These are phyloP conservation scores for Bombus sylvicola DNA, from an alignment of 1,140 invertebrate species.

Conservation along the genomic window DNA sequence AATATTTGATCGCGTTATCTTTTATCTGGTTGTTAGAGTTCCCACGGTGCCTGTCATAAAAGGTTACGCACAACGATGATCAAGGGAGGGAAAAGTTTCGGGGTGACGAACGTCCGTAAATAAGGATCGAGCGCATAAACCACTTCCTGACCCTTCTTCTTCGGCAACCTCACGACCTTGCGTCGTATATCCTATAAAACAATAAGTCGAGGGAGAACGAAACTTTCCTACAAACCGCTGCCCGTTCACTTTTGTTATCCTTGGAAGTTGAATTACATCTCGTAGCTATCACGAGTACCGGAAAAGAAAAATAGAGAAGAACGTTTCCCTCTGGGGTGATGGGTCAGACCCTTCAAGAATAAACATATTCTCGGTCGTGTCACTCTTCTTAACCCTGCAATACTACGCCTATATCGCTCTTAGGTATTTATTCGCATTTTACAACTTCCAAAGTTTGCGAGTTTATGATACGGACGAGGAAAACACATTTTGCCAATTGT, in stretches of 20 bases:
- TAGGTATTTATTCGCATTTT: too few species aligned
- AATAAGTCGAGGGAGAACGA: not conserved
- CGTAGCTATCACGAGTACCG: not conserved
- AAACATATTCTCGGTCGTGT: not conserved
- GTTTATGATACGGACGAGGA: too few species aligned
- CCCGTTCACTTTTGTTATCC: not conserved
- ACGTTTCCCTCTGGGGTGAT: not conserved
- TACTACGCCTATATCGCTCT: too few species aligned
- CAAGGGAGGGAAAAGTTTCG: not conserved
- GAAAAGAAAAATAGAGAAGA: not conserved
- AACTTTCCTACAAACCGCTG: not conserved
- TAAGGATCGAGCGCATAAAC: not conserved
- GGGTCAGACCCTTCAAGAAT: not conserved
- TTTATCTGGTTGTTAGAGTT: not conserved
- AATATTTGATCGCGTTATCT: not conserved
- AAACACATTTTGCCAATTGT: too few species aligned
- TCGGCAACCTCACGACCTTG: not conserved
- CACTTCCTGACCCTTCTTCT: not conserved
- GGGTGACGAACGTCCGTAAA: not conserved
- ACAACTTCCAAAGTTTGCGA: too few species aligned
- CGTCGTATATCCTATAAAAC: not conserved
- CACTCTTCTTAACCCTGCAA: not conserved
- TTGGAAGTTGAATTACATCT: constrained; percentile 22
- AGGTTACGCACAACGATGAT: not conserved
- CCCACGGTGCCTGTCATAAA: not conserved